These are phyloP conservation scores for Rhinichthys klamathensis DNA, from an alignment of 2,113 vertebrate species.

Conservation along the genomic window DNA sequence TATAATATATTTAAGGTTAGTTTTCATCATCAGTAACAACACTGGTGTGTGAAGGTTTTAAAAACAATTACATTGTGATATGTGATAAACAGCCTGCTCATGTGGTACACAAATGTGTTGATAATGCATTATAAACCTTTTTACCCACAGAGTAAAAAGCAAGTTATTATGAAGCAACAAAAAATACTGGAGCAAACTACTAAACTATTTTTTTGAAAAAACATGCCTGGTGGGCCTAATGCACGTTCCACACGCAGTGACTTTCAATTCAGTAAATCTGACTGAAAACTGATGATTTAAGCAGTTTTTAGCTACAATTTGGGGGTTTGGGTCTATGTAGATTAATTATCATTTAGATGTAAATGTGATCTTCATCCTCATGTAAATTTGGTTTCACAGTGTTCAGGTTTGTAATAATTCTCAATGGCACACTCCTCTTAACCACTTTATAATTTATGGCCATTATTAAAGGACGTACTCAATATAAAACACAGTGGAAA, in stretches of 20 bases:
- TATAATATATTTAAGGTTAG: no score
- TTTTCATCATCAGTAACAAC: no score
- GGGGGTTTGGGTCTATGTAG: background rate
- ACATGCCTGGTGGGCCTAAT: background rate
- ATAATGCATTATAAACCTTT: no score
- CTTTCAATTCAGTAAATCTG: background rate
- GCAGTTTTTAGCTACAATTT: background rate
- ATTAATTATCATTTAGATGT: conserved; percentile 2
- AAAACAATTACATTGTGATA: no score
- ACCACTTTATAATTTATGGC: background rate
- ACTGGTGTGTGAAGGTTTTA: no score
- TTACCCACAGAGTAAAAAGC: no score
- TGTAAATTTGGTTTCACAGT: background rate
- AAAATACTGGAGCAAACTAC: background rate
- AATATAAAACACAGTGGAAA: background rate
- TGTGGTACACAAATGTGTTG: no score
- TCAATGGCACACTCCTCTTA: background rate
- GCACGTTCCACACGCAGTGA: background rate
- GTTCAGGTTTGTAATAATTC: background rate
- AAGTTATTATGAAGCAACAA: no score
- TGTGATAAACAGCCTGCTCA: no score
- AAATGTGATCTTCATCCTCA: conserved; percentile 13
- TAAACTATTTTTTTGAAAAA: background rate
- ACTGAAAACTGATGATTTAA: background rate
- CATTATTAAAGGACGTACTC: background rate